These are phyloP conservation scores for Sminthurides aquaticus DNA, from an alignment of 2,888 invertebrate genomes.

Conservation along the genomic window DNA sequence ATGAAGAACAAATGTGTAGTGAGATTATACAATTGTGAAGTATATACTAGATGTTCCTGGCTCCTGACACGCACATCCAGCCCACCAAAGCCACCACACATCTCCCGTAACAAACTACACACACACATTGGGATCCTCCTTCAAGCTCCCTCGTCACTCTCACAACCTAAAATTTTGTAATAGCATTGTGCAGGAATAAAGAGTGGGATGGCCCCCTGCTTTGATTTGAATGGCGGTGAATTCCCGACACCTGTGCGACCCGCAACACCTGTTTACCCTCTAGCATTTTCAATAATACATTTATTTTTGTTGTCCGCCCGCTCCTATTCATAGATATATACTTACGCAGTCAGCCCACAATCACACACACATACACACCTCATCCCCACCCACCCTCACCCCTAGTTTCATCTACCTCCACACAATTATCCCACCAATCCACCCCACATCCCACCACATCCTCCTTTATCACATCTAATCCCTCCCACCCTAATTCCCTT, in stretches of 20 bases:
- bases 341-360: not conserved
- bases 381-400: no score
- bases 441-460: not conserved
- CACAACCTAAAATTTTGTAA: slow-evolving; percentile 1
- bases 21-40: no score
- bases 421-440: not conserved
- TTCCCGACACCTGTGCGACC: slow-evolving; percentile 29
- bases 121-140: no score
- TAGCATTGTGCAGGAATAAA: slow-evolving; percentile 10
- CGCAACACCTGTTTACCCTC: slow-evolving; percentile 31
- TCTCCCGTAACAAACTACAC: no score
- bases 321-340: not conserved
- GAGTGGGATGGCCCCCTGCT: slow-evolving; percentile 22
- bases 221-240: slow-evolving; percentile 26
- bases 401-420: no score
- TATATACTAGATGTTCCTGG: no score
- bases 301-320: slow-evolving; percentile 17
- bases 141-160: no score
- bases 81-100: no score
- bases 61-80: no score
- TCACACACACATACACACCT: not conserved
- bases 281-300: slow-evolving; percentile 26
- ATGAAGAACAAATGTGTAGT: no score
- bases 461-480: not conserved
- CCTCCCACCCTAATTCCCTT: not conserved